These are phyloP conservation scores for Pseudolaguvia tuberculata DNA, from an alignment of 2,113 vertebrate genomes.

Conservation along the genomic window DNA sequence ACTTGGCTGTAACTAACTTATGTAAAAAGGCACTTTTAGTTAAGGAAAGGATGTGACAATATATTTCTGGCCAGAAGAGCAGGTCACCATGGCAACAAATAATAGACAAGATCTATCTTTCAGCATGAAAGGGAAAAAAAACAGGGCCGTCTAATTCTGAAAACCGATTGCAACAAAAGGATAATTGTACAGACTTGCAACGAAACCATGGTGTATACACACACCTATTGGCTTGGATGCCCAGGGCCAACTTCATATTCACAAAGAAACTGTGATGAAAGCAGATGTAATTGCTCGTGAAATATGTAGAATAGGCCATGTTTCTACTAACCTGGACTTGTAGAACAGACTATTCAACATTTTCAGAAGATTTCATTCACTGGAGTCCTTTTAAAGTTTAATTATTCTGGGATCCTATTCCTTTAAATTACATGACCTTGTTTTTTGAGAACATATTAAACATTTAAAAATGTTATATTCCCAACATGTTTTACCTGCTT, in stretches of 20 bases:
- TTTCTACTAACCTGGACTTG: neutral
- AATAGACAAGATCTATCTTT: conserved; percentile 34
- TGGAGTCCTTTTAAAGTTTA: neutral
- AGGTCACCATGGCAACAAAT: conserved; percentile 66
- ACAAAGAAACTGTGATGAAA: conserved; percentile 12
- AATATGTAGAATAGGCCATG: neutral
- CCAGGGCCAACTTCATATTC: conserved; percentile 15
- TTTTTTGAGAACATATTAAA: conserved; percentile 7
- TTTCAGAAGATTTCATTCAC: conserved; percentile 1
- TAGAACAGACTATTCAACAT: neutral
- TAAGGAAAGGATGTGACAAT: conserved; percentile 57
- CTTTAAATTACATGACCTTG: conserved; percentile 8
- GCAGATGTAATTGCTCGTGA: conserved; percentile 4
- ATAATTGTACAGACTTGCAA: conserved; percentile 34
- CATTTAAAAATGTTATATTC: neutral
- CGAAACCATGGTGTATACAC: conserved; percentile 15
- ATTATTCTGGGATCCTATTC: conserved; percentile 1
- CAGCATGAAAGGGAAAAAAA: conserved; percentile 16
- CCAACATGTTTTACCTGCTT: too few relatives aligned
- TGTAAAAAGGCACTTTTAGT: conserved; percentile 46
- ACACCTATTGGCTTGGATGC: conserved; percentile 19
- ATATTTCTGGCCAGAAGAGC: conserved; percentile 57
- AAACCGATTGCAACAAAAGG: conserved; percentile 39
- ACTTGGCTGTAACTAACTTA: conserved; percentile 44
- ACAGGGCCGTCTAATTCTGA: conserved; percentile 37